Conservation (phyloP, 2,888 invertebrate species). For the Ceramica pisi region DNA sequence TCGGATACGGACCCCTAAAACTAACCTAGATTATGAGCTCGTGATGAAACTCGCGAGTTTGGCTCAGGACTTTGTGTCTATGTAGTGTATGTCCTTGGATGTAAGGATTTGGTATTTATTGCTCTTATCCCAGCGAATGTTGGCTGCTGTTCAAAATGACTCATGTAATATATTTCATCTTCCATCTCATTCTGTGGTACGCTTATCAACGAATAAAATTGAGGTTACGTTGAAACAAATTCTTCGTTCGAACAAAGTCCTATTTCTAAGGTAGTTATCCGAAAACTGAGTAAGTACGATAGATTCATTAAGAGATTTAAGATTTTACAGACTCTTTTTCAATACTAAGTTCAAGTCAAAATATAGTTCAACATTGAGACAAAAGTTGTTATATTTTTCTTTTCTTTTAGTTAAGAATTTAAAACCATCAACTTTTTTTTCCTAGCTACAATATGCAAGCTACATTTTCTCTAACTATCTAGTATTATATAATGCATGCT, state of each 20-base stretch:
- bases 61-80: background rate
- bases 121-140: slow-evolving; percentile 13
- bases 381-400: too few species aligned
- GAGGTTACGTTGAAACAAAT: background rate
- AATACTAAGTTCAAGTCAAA: background rate
- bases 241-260: too few species aligned
- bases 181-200: background rate
- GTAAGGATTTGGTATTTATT: slow-evolving; percentile 36
- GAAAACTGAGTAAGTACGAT: background rate
- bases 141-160: slow-evolving; percentile 33
- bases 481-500: too few species aligned
- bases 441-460: too few species aligned
- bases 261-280: background rate
- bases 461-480: too few species aligned
- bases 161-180: slow-evolving; percentile 13
- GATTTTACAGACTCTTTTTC: background rate
- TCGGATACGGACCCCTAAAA: slow-evolving; percentile 20
- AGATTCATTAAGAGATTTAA: background rate
- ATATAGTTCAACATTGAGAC: background rate
- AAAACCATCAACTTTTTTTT: too few species aligned
- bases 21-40: slow-evolving; percentile 49
- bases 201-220: background rate
- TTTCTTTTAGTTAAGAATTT: too few species aligned
- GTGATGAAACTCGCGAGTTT: slow-evolving; percentile 44
- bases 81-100: slow-evolving; percentile 16